Evolutionary conservation across 1,140 invertebrate species (phyloP).

Genomic region (Tigriopus japonicus): DNA sequence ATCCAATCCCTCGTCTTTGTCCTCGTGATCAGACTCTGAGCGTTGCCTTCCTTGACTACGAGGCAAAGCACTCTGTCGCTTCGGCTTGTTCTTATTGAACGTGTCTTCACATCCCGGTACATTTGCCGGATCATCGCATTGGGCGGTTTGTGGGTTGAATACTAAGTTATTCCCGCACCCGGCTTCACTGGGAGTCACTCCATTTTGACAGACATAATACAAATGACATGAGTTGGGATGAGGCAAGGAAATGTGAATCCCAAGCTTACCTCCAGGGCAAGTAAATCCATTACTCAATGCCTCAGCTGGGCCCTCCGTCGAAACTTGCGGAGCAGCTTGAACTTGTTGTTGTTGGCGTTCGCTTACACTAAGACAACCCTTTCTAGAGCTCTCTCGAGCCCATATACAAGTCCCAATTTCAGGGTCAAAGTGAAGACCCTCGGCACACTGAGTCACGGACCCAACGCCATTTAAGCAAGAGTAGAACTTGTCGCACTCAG

Average conservation of each 20-base stretch:
- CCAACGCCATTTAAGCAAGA: conserved; percentile 69
- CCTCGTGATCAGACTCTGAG: background rate
- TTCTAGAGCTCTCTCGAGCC: conserved; percentile 12
- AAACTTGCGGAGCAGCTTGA: background rate
- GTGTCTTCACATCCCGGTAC: conserved; percentile 14
- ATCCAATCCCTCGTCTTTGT: background rate
- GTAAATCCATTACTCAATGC: conserved; percentile 44
- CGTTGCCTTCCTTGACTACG: background rate
- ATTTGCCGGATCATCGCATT: conserved; percentile 12
- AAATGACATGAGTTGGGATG: conserved; percentile 56
- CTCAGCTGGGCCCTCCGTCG: background rate
- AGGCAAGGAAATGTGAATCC: conserved; percentile 8
- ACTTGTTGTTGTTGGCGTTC: background rate
- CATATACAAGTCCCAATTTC: conserved; percentile 18
- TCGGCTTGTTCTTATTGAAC: background rate
- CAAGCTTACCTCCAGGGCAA: conserved; percentile 36
- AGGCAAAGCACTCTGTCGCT: background rate
- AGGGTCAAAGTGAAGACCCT: conserved; percentile 19
- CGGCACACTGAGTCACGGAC: conserved; percentile 25
- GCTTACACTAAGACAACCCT: background rate
- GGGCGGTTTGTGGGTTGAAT: conserved; percentile 29
- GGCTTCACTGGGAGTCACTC: conserved; percentile 59
- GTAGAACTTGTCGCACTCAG: conserved; percentile 63
- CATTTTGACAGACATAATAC: conserved; percentile 73
- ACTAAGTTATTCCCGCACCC: conserved; percentile 65